Base-by-base conservation (phyloP, 30 jellyfish, hydroid and myxozoan genomes). In the Aurelia sp. region DNA sequence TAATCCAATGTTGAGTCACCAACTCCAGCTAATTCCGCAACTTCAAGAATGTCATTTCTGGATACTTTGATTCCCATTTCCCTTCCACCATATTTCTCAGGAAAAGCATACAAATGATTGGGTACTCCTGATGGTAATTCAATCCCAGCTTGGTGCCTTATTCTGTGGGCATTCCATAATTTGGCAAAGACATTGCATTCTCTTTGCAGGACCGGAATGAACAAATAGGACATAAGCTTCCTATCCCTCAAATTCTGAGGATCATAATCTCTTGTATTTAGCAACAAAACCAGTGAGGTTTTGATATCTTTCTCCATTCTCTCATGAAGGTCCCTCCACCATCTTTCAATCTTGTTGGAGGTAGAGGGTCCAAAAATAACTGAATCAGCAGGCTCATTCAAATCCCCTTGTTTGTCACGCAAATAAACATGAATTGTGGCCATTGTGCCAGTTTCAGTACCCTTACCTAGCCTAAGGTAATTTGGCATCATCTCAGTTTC, bases 401-500 rank as follows among this genome's bases (percentile, higher is more conserved):
- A 58, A 58, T 30, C 76, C 50, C 78, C 88, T 77, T 27, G 64
- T 63, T 66, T 80, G 24, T 64, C 91, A 64, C 60, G 75, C 48
- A 80, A 51, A 50, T 80, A 80, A 63, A 79, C 72, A 80, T 80
- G 91, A 80, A 80, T 80, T 40, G 91, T 80, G 22, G 82, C 75
- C 91, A 80, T 80, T 64, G 72, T 80, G 72, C 91, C 92, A 67
- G 87, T 51, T 57, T 82, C 92, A 44, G 92, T 82, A 20, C 92
- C 92, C 58, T 58, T 82, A 69, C 68, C 92, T 21, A 82, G 55
- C 55, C 86, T 18, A 10, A 52, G 72, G 66, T 62, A 82, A 58
- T 35, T 44, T 35, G 87, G 92, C 41, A 82, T 48, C 27, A 24
- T 17, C 77, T 69, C 72, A 33, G 68, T 82, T 66, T 82, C 86